phyloP scores from a whole-genome alignment of 1,140 invertebrate species.

The Doryteuthis pealeii region DNA sequence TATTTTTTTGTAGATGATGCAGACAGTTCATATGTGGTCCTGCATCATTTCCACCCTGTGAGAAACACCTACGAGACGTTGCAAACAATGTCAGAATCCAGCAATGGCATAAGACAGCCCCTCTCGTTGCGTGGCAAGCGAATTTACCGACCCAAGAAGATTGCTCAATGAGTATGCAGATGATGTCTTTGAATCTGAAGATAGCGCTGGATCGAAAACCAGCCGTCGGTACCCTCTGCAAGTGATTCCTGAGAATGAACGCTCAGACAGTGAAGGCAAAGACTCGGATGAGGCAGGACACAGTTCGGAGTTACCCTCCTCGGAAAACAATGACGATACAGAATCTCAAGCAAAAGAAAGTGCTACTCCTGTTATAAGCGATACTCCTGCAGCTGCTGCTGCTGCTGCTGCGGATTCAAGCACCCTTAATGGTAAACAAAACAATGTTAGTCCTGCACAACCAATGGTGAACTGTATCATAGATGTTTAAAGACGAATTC shows the following conservation, averaged over 20 bases:
- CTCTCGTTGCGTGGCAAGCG: slow-evolving; percentile 12
- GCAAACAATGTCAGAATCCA: neutral
- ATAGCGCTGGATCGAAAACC: slow-evolving; percentile 32
- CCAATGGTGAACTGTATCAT: no score
- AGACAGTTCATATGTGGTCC: neutral
- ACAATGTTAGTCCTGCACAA: no score
- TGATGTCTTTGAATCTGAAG: slow-evolving; percentile 49
- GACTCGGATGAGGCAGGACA: neutral
- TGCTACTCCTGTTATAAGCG: no score
- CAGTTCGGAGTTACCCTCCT: no score
- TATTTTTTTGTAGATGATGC: slow-evolving; percentile 2
- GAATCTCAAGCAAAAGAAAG: no score
- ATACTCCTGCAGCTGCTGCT: no score
- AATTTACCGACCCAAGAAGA: slow-evolving; percentile 37
- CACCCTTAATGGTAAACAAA: no score
- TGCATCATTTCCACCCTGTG: slow-evolving; percentile 3
- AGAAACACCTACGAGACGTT: neutral
- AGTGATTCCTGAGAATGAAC: slow-evolving; percentile 33
- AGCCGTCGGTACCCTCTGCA: slow-evolving; percentile 27
- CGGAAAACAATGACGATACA: no score
- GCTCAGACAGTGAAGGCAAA: slow-evolving; percentile 25
- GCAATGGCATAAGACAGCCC: neutral
- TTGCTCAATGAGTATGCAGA: slow-evolving; percentile 45
- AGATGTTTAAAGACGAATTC: no score
- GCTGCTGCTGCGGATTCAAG: no score